Base-by-base conservation (phyloP, 2,888 invertebrate genomes). In the Diaprepes abbreviatus region DNA sequence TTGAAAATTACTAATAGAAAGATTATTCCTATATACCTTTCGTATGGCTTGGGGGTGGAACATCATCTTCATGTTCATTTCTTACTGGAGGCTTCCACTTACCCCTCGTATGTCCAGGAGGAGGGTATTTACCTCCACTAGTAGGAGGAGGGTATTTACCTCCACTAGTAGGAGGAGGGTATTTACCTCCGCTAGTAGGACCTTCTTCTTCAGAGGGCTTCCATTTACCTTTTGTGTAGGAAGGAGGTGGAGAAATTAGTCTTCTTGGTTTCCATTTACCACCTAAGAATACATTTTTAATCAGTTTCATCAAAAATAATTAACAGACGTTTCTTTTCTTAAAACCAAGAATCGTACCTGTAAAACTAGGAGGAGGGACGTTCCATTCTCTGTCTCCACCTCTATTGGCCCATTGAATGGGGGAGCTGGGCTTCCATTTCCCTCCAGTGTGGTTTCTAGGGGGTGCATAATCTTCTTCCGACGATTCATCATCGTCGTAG, bases 381-480 rank as follows among this genome's bases (percentile, higher is more conserved):
- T 87, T 88, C 90, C 90, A 91, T 12, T 88, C 88, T 38, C 84
- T 71, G 38, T 71, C 72, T 12, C 75, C 72, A 17, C 66, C 58
- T n/a, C 75, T 74, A 52, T 77, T 70, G 5, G 75, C 66, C 83
- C 83, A 84, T 64, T 82, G 82, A 24, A 84, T 77, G 3, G 83
- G 84, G 4, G 82, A 84, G 16, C 82, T 89, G 0, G 93, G 93
- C 77, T 90, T 91, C 93, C 93, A 93, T 81, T 93, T 93, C 1
- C 89, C 91, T 0, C 89, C 91, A 3, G 89, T 90, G 70, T 89
- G 88, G 12, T 86, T 84, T 35, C 85, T 82, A 1, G 88, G 88
- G 5, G 89, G 88, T 21, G 85, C 84, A 57, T 87, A 82, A 36
- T 82, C 83, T 21, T 86, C 87, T 16, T 83, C 83, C 7, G 83